A percentile compares a stretch with the other conserved stretches of the same genome.
phyloP scores from a whole-genome alignment of 1,140 invertebrate genomes.

The Leguminivora glycinivorella region DNA sequence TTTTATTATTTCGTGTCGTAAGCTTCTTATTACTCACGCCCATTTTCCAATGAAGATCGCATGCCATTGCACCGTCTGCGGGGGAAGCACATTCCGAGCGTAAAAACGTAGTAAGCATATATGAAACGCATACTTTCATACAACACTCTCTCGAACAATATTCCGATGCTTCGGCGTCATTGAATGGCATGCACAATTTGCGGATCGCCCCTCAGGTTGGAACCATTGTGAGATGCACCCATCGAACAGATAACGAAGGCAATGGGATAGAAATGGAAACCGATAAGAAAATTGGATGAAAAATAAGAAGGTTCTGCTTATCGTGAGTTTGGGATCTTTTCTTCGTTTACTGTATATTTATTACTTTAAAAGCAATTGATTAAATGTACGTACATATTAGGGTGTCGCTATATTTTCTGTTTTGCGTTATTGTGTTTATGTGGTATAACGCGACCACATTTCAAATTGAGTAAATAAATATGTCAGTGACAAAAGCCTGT shows the following conservation, averaged over 20 bases:
- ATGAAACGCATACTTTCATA: neutral
- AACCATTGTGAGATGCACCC: constrained; percentile 21
- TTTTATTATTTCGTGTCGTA: neutral
- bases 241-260: constrained; percentile 15
- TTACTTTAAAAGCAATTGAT: constrained; percentile 1
- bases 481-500: too few species aligned
- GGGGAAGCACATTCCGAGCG: constrained; percentile 35
- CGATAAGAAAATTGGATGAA: constrained; percentile 20
- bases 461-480: too few species aligned
- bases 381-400: neutral
- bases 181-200: constrained; percentile 50
- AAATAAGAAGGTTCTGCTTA: constrained; percentile 4
- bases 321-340: neutral
- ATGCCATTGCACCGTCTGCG: constrained; percentile 36
- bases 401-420: neutral
- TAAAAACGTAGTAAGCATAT: neutral
- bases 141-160: neutral
- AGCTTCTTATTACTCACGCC: constrained; percentile 1
- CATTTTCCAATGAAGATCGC: neutral
- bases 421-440: too few species aligned
- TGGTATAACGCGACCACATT: too few species aligned
- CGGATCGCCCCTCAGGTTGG: constrained; percentile 34
- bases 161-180: constrained; percentile 39
- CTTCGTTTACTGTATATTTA: neutral
- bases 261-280: constrained; percentile 25